Base-by-base conservation (phyloP, 1,140 invertebrate species). In the Philotrypesis tridentata region DNA sequence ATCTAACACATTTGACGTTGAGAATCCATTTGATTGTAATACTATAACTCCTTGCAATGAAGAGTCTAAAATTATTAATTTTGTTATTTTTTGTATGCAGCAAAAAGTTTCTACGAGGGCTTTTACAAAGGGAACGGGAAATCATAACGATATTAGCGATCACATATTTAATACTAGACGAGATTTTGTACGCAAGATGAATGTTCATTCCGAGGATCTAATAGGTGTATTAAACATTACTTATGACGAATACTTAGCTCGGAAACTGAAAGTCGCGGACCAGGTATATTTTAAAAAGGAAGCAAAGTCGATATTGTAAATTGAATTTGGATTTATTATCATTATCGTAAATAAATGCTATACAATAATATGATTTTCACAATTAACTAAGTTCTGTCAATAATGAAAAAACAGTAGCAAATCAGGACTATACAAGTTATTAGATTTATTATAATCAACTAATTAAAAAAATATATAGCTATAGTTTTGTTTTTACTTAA, bases 11-110 rank as follows among this genome's bases (percentile, higher is more conserved):
- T 40, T 65, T 25, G 67, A 55, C 43, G 83, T 86, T 70, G 84
- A 86, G 55, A 89, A 85, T 85, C 88, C 87, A 2, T 90, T 87
- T n/a, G 81, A 87, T 43, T 85, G 87, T 25, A 85, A 88, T 12
- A 81, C 88, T 21, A 76, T 82, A 76, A 67, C 72, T 68, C 77
- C 71, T 67, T 83, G 85, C 37, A 85, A 70, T 17, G 88, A 90
- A 79, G 85, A 89, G 70, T 85, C 85, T 0, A 89, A 89, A 76
- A 78, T 90, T 43, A 74, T 89, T 29, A 88, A 88, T 76, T 74
- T 87, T 23, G 31, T 87, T 70, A 23, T 79, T 4, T 75, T 74
- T 61, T 82, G 67, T 48, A 60, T 73, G 6, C 8, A 81, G 63
- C 79, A 80, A 60, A 80, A 68, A 72, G 7, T 48, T 27, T 33